Conservation (phyloP, 2,888 invertebrate species). For the Ommatoiulus sabulosus region DNA sequence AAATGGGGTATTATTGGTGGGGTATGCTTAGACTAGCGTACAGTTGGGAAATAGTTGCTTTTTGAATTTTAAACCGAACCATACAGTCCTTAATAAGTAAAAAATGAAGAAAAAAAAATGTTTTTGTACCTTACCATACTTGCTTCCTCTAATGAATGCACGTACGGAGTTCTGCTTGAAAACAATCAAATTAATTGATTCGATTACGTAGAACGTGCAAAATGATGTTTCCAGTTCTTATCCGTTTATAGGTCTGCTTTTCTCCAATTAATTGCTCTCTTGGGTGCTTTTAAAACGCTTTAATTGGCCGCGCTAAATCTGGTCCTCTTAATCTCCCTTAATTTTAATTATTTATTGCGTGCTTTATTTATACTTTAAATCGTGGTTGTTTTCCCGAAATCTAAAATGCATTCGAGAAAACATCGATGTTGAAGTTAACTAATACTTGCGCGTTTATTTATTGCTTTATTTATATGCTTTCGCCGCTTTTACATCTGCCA, state of each 20-base stretch:
- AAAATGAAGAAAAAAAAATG: not conserved
- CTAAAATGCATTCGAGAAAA: not conserved
- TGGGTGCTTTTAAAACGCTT: not conserved
- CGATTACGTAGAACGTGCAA: not conserved
- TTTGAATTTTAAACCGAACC: not conserved
- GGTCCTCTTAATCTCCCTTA: not conserved
- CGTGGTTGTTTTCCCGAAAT: not conserved
- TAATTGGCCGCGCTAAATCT: not conserved
- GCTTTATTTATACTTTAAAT: not conserved
- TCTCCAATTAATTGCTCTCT: not conserved
- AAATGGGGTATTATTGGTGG: not conserved
- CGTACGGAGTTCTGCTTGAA: not conserved
- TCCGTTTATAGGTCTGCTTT: not conserved
- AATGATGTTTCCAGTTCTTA: not conserved
- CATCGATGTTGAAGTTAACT: not conserved
- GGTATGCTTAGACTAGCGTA: not conserved
- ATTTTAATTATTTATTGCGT: not conserved
- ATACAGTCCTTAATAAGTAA: not conserved
- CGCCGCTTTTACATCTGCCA: not conserved
- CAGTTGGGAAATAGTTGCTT: not conserved
- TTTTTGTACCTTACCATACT: not conserved
- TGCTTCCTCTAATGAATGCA: not conserved
- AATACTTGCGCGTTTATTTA: not conserved
- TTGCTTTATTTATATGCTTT: not conserved
- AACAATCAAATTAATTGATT: not conserved